phyloP scores from a whole-genome alignment of 2,797 vertebrate species.

The Chaenodraco wilsoni region DNA sequence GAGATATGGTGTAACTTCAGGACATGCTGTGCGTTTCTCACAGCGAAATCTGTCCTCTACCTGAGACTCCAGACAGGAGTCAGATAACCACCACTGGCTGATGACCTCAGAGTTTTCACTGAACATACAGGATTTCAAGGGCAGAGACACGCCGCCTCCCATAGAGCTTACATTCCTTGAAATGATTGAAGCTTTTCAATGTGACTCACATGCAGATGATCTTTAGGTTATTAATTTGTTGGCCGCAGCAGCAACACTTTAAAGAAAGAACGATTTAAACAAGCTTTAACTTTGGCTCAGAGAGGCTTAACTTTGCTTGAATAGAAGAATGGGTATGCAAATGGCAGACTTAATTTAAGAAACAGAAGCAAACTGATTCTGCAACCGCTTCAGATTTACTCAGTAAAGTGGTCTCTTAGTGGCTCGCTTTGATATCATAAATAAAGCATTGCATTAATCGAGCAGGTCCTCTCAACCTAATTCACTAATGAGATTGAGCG shows the following conservation, averaged over 20 bases:
- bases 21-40: constrained; percentile 71
- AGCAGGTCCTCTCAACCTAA: constrained; percentile 83
- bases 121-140: constrained; percentile 62
- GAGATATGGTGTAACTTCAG: constrained; percentile 73
- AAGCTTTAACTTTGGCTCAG: constrained; percentile 39
- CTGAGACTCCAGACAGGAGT: constrained; percentile 79
- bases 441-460: constrained; percentile 86
- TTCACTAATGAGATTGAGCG: constrained; percentile 87
- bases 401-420: constrained; percentile 83
- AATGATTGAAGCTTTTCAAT: constrained; percentile 45
- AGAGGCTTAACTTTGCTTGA: constrained; percentile 39
- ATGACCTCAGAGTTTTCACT: constrained; percentile 79
- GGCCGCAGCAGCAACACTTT: constrained; percentile 31
- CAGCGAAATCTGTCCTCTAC: constrained; percentile 80
- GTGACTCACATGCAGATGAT: constrained; percentile 45
- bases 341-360: constrained; percentile 56
- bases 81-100: constrained; percentile 77
- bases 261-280: constrained; percentile 47
- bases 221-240: constrained; percentile 46
- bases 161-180: constrained; percentile 32
- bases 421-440: constrained; percentile 87
- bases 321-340: constrained; percentile 54
- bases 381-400: constrained; percentile 78
- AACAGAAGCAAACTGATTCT: constrained; percentile 66
- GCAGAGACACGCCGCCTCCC: constrained; percentile 49